phyloP scores from a whole-genome alignment of 2,888 invertebrate species.

The Dermolepida albohirtum region DNA sequence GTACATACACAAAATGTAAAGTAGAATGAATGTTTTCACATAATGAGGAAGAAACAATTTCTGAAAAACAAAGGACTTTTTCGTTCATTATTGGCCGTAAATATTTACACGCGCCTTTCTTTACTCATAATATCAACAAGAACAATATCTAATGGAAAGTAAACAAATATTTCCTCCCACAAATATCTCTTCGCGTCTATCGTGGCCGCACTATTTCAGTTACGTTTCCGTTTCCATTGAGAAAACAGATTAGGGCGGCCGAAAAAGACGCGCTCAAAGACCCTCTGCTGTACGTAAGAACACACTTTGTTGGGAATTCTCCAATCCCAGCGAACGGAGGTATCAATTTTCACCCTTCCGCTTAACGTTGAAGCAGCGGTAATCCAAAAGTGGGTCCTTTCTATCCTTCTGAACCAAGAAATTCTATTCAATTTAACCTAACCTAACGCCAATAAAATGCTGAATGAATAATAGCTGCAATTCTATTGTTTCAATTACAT shows the following conservation, averaged over 20 bases:
- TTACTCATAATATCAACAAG: constrained; percentile 8
- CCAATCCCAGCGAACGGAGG: constrained; percentile 16
- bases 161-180: constrained; percentile 30
- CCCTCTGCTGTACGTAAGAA: constrained; percentile 6
- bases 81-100: background rate
- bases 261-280: constrained; percentile 29
- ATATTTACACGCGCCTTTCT: constrained; percentile 11
- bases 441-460: constrained; percentile 31
- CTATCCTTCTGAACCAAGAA: constrained; percentile 29
- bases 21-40: background rate
- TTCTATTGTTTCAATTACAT: constrained; percentile 1
- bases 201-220: constrained; percentile 29
- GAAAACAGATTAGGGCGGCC: constrained; percentile 35
- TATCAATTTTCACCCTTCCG: constrained; percentile 26
- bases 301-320: constrained; percentile 16
- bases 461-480: constrained; percentile 18
- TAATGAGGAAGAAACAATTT: background rate
- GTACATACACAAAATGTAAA: background rate
- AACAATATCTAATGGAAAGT: constrained; percentile 32
- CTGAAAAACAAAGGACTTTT: background rate
- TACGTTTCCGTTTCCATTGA: constrained; percentile 30
- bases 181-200: constrained; percentile 25
- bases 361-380: constrained; percentile 30
- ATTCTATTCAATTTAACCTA: constrained; percentile 38
- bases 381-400: constrained; percentile 30